Base-by-base conservation (phyloP, 2,888 invertebrate species). In the Tetragnatha montana region DNA sequence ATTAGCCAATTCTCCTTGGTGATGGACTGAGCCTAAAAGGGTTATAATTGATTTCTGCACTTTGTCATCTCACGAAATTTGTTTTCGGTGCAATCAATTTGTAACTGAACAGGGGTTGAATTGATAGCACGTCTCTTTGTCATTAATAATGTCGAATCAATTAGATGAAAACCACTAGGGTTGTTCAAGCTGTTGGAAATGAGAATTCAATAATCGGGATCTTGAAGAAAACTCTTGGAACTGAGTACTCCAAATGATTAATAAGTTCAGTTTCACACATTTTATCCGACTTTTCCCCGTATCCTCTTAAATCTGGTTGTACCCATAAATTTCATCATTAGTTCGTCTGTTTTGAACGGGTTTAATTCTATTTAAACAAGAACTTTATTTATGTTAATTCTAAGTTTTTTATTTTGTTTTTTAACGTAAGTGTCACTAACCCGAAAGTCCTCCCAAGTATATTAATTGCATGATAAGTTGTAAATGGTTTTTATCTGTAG, bases 71-170 rank as follows among this genome's bases (percentile, higher is more conserved):
- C 47, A 70, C 8, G 47, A 70, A 70, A 70, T 81, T 81, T 68
- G 35, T 60, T 74, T 83, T 83, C 75, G 35, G 22, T 74, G 51
- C 74, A 87, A 81, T 81, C 70, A 81, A 81, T 81, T 81, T 81
- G 60, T 80, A 68, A 73, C 60, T 68, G 74, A 60, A 80, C 51
- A 73, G 74, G 69, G 50, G 68, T 51, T 68, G 74, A 87, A 51
- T 71, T 73, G 60, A 74, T 51, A 35, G 60, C 80, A 80, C 80
- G 73, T 81, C 70, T 17, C 70, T 81, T 19, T 19, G 19, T 81
- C 80, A 87, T 87, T 87, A 87, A 87, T 87, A 81, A 87, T 60
- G 74, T 22, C 80, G 73, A 87, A 81, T 80, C 47, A 74, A 85
- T 71, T 60, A 50, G 50, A 60, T 35, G 71, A 51, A 85, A 85